These are phyloP conservation scores for Monodelphis domestica DNA, from an alignment of 2,797 vertebrate species.

Conservation along the genomic window DNA sequence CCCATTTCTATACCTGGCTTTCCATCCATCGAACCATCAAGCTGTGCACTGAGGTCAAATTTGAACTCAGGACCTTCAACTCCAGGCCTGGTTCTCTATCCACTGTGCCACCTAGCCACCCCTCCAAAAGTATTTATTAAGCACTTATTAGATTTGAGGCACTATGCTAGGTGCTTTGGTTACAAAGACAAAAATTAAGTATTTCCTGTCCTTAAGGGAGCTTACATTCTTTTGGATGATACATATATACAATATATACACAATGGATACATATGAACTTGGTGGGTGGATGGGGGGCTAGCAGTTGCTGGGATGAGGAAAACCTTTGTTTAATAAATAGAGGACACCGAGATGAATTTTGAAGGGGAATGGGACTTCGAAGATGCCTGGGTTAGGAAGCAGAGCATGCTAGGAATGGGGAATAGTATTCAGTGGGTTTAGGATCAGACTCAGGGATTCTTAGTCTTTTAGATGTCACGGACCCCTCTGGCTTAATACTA, in stretches of 20 bases:
- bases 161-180: background rate
- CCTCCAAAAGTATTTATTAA: background rate
- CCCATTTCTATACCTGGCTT: too few species aligned
- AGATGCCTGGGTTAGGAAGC: background rate
- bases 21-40: too few species aligned
- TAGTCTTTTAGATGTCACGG: background rate
- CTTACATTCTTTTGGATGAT: background rate
- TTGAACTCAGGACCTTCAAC: too few species aligned
- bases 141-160: background rate
- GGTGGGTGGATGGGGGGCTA: background rate
- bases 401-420: background rate
- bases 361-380: background rate
- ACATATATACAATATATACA: background rate
- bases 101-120: too few species aligned
- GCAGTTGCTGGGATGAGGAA: background rate
- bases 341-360: background rate
- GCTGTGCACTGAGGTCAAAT: too few species aligned
- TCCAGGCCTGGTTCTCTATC: too few species aligned
- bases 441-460: background rate
- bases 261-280: background rate
- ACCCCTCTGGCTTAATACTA: background rate
- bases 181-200: background rate
- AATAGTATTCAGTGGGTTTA: background rate
- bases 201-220: background rate
- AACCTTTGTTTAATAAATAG: background rate